phyloP scores from a whole-genome alignment of 2,888 invertebrate genomes.

The Nephrotoma appendiculata region DNA sequence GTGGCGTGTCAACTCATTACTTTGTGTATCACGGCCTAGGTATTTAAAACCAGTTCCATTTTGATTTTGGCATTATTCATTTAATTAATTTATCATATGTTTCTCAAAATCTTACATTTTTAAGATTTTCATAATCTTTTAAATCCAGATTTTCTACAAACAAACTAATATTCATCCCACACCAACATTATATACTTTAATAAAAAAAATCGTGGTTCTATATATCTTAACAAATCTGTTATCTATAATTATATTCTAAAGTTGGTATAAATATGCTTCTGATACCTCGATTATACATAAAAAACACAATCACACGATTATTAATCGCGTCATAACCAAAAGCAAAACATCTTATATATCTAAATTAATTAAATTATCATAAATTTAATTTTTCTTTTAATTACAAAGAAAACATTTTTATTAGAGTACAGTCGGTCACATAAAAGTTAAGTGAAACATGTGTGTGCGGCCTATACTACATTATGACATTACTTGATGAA shows the following conservation, averaged over 20 bases:
- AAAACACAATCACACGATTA: not conserved
- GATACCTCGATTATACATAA: not conserved
- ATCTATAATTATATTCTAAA: not conserved
- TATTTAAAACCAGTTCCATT: too few species aligned
- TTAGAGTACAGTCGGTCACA: not conserved
- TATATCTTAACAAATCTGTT: not conserved
- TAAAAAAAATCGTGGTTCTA: not conserved
- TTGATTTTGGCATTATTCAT: too few species aligned
- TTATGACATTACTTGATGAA: not conserved
- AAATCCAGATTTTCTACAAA: not conserved
- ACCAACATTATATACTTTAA: not conserved
- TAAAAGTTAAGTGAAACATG: not conserved
- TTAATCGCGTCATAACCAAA: not conserved
- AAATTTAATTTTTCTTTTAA: not conserved
- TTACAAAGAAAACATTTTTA: not conserved
- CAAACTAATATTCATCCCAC: not conserved
- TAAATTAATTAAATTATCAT: not conserved
- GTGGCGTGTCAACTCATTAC: too few species aligned
- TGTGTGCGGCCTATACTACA: not conserved
- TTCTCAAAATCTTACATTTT: too few species aligned
- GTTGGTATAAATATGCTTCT: not conserved
- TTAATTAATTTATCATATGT: too few species aligned
- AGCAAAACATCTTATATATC: not conserved
- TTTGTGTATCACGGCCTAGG: too few species aligned
- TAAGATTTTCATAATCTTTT: not conserved